Conservation (phyloP, 2,113 vertebrate species). For the Psittacus erithacus region DNA sequence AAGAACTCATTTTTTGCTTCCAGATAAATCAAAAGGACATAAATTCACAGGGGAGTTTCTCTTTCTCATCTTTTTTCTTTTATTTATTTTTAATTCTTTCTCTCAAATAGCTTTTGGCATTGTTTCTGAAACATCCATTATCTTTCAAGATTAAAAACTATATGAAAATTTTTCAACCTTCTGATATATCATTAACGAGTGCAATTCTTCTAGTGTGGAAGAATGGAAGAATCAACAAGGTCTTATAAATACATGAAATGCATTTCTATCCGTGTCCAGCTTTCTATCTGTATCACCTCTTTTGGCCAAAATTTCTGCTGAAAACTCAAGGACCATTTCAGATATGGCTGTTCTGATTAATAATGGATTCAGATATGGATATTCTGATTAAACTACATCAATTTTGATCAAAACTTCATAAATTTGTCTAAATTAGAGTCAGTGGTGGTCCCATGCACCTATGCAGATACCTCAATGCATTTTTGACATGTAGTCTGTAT, state of each 20-base stretch:
- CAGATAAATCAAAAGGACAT: background rate
- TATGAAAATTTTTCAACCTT: background rate
- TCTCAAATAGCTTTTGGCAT: background rate
- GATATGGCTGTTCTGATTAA: background rate
- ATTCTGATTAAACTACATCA: background rate
- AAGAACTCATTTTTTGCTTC: background rate
- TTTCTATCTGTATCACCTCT: accelerated
- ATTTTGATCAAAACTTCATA: background rate
- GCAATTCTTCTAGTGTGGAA: background rate
- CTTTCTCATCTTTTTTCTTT: background rate
- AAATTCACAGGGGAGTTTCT: background rate
- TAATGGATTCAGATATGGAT: background rate
- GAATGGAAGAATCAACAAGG: background rate
- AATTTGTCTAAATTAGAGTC: background rate
- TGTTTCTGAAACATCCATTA: constrained; percentile 2
- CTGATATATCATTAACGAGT: background rate
- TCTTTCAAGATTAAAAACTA: background rate
- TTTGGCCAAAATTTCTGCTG: background rate
- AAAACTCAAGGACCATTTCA: background rate
- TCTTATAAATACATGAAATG: background rate
- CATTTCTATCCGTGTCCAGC: background rate
- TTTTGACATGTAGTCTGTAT: background rate
- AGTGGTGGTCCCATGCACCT: accelerated
- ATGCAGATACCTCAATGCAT: background rate
- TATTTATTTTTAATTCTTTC: constrained; percentile 35